A percentile compares a stretch with the other conserved stretches of the same genome.
Conservation (phyloP, 2,888 invertebrate species). For the Eupsilia transversa region DNA sequence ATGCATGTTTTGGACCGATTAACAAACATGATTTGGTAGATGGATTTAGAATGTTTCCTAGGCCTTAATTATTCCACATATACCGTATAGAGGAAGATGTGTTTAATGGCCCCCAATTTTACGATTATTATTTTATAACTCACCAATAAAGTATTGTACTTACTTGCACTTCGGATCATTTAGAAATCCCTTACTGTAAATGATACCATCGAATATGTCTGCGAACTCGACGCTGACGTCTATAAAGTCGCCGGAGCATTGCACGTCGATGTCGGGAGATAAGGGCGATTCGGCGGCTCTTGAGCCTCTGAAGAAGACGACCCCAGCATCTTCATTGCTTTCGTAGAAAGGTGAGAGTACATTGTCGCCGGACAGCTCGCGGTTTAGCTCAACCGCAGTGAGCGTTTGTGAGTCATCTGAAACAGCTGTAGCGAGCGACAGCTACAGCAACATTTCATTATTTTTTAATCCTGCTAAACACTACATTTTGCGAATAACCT, state of each 20-base stretch:
- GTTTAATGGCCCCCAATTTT: not conserved
- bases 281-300: slow-evolving; percentile 89
- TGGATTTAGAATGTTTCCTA: not conserved
- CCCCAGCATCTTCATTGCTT: slow-evolving; percentile 82
- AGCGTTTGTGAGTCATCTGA: slow-evolving; percentile 83
- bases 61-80: too few relatives aligned
- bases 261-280: slow-evolving; percentile 91
- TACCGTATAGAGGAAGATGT: not conserved
- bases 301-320: slow-evolving; percentile 86
- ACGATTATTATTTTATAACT: not conserved
- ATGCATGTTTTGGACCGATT: slow-evolving; percentile 2
- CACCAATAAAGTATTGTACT: slow-evolving; percentile 70
- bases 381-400: slow-evolving; percentile 86
- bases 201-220: slow-evolving; percentile 92
- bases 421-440: slow-evolving; percentile 90
- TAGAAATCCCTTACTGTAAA: slow-evolving; percentile 93
- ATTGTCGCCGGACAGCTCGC: slow-evolving; percentile 82
- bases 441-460: slow-evolving; percentile 73
- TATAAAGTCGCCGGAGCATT: slow-evolving; percentile 91
- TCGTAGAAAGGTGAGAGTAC: slow-evolving; percentile 84
- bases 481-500: too few relatives aligned
- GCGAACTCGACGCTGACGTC: slow-evolving; percentile 92
- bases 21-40: not conserved
- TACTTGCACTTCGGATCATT: slow-evolving; percentile 93
- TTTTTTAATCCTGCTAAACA: too few relatives aligned